Evolutionary conservation across 2,113 vertebrate species (phyloP).

Genomic region (Periophthalmodon schlosseri): DNA sequence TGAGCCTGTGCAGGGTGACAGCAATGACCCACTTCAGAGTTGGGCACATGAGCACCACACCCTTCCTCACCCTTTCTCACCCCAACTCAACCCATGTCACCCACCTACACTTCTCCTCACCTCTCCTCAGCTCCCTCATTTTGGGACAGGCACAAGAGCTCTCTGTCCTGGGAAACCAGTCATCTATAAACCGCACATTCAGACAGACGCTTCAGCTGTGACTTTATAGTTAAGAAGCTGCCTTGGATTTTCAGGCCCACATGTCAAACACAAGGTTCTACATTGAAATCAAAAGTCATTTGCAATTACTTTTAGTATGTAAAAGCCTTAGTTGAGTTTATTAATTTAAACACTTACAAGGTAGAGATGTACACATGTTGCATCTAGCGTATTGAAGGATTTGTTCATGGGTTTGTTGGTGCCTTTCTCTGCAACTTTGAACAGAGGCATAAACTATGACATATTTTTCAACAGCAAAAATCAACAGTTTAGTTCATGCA

Average conservation of each 20-base stretch:
- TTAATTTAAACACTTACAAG: not conserved
- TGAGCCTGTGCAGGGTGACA: slow-evolving; percentile 63
- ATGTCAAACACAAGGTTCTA: not conserved
- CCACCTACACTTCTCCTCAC: not conserved
- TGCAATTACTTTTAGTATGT: not conserved
- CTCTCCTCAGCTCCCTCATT: not conserved
- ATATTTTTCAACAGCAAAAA: no score
- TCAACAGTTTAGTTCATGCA: no score
- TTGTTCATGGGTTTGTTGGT: no score
- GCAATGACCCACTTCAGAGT: slow-evolving; percentile 65
- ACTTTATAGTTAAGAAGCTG: not conserved
- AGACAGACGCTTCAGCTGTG: not conserved
- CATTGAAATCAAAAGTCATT: not conserved
- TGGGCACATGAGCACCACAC: slow-evolving; percentile 53
- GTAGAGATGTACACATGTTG: not conserved
- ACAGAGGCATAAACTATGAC: no score
- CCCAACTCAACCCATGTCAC: not conserved
- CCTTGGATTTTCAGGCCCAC: not conserved
- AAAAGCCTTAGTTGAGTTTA: not conserved
- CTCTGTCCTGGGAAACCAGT: slow-evolving; percentile 43
- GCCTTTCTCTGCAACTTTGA: no score
- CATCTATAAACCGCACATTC: not conserved
- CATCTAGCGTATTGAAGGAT: no score
- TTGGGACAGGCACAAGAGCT: slow-evolving; percentile 49
- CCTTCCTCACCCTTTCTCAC: slow-evolving; percentile 38